Base-by-base conservation (phyloP, 2,113 vertebrate genomes). In the Morone saxatilis region DNA sequence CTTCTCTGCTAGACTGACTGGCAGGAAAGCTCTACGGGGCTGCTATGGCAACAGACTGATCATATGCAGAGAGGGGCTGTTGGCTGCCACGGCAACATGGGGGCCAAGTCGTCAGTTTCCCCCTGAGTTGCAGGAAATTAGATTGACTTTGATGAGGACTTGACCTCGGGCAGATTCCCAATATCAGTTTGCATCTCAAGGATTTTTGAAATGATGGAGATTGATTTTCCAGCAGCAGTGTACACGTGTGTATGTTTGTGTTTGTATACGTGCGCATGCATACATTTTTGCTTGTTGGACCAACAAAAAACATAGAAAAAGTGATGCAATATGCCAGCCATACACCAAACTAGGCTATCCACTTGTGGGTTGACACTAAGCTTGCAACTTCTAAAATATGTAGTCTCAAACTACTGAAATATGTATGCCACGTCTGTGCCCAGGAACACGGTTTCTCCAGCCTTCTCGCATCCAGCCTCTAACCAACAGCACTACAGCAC, bases 1-100 rank as follows among this genome's bases (percentile, higher is more conserved):
- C 90, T 89, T 84, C 89, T 70, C 84, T 77, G 85, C 87, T 66
- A 86, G 87, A 89, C 85, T 88, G 92, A 93, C 83, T 85, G 93
- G 91, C 92, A 93, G 89, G 85, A 90, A 91, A 92, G 91, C 94
- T 91, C 94, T 72, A 67, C 40, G 60, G 74, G 86, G 95, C 90
- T 95, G 93, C 94, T 92, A 96, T 95, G 94, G 95, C 93, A 95
- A 96, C 95, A 94, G 94, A 92, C 92, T 86, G 89, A 93, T 95
- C 90, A 76, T 89, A 93, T 93, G 93, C 89, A 93, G 84, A 90
- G 82, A 82, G 78, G 71, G 88, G 79, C 60, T 85, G 91, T 81
- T 73, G 87, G 92, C 90, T 91, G 81, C 90, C 91, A 89, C 81
- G 78, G 92, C 78, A 88, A 93, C 91, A 70, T 73, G 76, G 83